These are phyloP conservation scores for Microtus oregoni DNA, from an alignment of 2,113 vertebrate species.

Conservation along the genomic window DNA sequence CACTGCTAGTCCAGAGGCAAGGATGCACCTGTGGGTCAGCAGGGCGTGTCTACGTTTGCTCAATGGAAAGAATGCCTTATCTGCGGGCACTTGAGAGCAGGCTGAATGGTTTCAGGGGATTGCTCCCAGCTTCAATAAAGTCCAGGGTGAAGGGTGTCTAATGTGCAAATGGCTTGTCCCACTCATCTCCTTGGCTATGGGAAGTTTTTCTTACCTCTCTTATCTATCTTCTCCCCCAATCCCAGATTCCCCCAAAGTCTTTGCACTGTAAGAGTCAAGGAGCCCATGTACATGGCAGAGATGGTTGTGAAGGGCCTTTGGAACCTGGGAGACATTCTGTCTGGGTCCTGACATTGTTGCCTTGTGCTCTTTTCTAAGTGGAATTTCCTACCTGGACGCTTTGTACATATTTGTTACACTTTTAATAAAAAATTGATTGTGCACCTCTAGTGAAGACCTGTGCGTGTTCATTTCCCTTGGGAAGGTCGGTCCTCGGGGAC, in stretches of 20 bases:
- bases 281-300: not conserved
- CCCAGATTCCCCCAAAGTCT: not conserved
- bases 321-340: constrained; percentile 39
- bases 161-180: not conserved
- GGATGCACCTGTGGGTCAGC: not conserved
- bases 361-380: constrained; percentile 87
- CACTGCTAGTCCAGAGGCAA: not conserved
- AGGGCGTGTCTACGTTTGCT: not conserved
- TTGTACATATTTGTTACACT: constrained; percentile 92
- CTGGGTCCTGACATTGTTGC: constrained; percentile 63
- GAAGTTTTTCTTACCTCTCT: constrained; percentile 8
- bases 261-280: constrained; percentile 65
- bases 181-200: not conserved
- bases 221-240: not conserved
- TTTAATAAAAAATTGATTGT: constrained; percentile 89
- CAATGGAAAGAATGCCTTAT: not conserved
- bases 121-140: not conserved
- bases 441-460: constrained; percentile 63
- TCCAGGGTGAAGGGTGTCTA: not conserved
- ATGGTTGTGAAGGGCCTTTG: not conserved
- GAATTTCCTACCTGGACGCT: constrained; percentile 88
- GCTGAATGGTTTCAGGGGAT: not conserved
- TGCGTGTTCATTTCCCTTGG: constrained; percentile 64
- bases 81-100: not conserved
- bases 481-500: not conserved